Evolutionary conservation across 2,888 invertebrate species (phyloP).

Genomic region (Amblyjoppa fuscipennis): DNA sequence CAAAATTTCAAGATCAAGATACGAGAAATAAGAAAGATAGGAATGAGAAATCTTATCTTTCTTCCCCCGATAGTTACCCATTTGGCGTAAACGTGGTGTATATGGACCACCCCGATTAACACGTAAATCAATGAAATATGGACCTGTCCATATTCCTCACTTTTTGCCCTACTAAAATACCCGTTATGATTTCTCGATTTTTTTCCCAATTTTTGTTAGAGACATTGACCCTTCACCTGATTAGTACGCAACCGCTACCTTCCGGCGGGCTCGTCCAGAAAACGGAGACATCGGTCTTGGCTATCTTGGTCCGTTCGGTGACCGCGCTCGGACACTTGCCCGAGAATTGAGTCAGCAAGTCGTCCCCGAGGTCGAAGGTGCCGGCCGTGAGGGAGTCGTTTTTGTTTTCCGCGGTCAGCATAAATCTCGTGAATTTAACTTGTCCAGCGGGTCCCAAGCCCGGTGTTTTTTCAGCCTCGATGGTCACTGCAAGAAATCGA

Average conservation of each 20-base stretch:
- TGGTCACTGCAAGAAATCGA: constrained; percentile 86
- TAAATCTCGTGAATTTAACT: constrained; percentile 92
- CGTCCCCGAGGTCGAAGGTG: constrained; percentile 84
- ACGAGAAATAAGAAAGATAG: not conserved
- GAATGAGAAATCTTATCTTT: not conserved
- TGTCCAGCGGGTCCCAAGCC: not conserved
- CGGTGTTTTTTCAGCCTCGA: constrained; percentile 87
- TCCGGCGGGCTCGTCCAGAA: constrained; percentile 96
- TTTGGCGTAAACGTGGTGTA: not conserved
- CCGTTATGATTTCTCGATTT: not conserved
- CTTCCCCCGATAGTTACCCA: not conserved
- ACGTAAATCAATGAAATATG: too few relatives aligned
- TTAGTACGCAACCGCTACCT: constrained; percentile 94
- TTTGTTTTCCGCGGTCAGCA: constrained; percentile 90
- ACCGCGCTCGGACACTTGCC: constrained; percentile 95
- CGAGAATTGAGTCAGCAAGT: constrained; percentile 89
- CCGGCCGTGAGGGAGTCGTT: constrained; percentile 85
- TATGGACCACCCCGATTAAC: too few relatives aligned
- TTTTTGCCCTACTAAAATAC: not conserved
- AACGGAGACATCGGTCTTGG: constrained; percentile 94
- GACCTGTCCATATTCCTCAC: too few relatives aligned
- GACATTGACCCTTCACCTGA: constrained; percentile 87
- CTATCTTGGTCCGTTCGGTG: constrained; percentile 91
- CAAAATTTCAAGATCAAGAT: not conserved
- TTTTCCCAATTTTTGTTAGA: not conserved